Evolutionary conservation across 2,888 invertebrate genomes (phyloP).

Genomic region (Drosophila percnosoma): DNA sequence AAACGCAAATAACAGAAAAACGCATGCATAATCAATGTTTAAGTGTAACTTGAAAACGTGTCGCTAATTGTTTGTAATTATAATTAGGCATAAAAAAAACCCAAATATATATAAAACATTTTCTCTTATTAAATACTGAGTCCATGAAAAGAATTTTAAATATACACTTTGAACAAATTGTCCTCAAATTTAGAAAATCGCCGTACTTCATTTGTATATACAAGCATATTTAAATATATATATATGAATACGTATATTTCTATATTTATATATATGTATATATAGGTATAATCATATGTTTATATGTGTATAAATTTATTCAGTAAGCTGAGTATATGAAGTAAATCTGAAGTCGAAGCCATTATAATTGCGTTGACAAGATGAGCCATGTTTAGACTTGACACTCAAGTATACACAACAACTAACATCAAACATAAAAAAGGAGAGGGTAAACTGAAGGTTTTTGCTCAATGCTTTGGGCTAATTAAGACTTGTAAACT

Average conservation of each 20-base stretch:
- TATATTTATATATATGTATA: not conserved
- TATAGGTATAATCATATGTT: too few relatives aligned
- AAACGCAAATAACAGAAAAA: slow-evolving; percentile 21
- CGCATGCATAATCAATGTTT: slow-evolving; percentile 10
- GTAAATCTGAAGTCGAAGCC: not conserved
- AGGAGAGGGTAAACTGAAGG: slow-evolving; percentile 21
- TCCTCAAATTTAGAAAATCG: not conserved
- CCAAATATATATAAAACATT: not conserved
- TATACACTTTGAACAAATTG: too few relatives aligned
- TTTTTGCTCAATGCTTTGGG: slow-evolving; percentile 13
- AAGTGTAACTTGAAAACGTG: slow-evolving; percentile 15
- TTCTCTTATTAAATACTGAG: not conserved
- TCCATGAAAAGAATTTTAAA: not conserved
- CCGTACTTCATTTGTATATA: too few relatives aligned
- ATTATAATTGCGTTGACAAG: not conserved
- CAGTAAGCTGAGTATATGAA: not conserved
- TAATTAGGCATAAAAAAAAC: slow-evolving; percentile 18
- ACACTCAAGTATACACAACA: not conserved
- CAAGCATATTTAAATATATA: not conserved
- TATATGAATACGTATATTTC: too few relatives aligned
- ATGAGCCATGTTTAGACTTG: not conserved
- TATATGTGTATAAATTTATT: not conserved
- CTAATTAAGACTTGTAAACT: slow-evolving; percentile 37
- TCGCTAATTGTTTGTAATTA: slow-evolving; percentile 16
- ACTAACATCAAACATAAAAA: not conserved